These are phyloP conservation scores for Sarcophilus harrisii DNA, from an alignment of 2,797 vertebrate genomes.

Conservation along the genomic window DNA sequence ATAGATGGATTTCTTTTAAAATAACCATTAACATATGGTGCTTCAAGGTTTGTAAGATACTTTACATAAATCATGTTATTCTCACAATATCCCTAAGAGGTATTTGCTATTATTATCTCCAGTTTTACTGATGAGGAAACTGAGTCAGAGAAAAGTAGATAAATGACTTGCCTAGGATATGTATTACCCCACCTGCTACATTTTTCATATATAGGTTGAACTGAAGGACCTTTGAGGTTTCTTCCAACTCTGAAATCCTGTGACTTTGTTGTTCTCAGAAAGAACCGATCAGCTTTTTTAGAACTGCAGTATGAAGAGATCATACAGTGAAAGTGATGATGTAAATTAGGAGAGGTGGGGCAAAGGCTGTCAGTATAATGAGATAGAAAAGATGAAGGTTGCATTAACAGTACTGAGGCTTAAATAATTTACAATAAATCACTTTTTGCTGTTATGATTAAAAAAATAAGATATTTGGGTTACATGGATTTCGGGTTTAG, in stretches of 20 bases:
- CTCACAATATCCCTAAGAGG: too few species aligned
- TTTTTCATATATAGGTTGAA: too few species aligned
- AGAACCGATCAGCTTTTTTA: not conserved
- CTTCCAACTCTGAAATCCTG: not conserved
- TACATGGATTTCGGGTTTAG: not conserved
- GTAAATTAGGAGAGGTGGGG: not conserved
- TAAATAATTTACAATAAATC: slow-evolving; percentile 54
- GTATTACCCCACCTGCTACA: too few species aligned
- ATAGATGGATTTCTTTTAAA: too few species aligned
- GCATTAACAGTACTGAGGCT: not conserved
- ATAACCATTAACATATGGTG: too few species aligned
- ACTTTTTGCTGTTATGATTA: slow-evolving; percentile 12
- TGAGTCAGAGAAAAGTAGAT: too few species aligned
- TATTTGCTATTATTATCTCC: too few species aligned
- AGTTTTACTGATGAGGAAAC: too few species aligned
- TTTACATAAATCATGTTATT: too few species aligned
- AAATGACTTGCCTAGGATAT: too few species aligned
- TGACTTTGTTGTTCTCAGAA: not conserved
- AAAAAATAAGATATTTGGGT: not conserved
- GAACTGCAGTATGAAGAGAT: not conserved
- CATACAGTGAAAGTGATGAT: not conserved
- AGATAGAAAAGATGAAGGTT: not conserved
- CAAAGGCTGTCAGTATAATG: not conserved
- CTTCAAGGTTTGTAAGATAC: too few species aligned
- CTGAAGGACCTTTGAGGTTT: not conserved